Evolutionary conservation across 2,888 invertebrate genomes (phyloP).

Genomic region (Eupithecia insigniata): DNA sequence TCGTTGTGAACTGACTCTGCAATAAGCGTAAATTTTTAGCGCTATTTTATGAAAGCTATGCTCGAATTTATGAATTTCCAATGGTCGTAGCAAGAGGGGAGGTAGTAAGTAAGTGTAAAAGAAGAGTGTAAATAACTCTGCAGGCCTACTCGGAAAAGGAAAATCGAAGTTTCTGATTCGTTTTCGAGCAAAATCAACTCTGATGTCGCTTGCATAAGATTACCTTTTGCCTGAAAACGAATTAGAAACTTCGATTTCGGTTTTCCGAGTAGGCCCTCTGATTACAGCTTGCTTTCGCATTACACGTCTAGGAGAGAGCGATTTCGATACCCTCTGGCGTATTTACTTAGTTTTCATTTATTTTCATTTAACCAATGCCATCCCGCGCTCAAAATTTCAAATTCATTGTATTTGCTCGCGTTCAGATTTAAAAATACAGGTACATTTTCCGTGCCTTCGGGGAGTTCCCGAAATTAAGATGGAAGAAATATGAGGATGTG

Average conservation of each 20-base stretch:
- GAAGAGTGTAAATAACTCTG: neutral
- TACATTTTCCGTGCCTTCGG: slow-evolving; percentile 27
- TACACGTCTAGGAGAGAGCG: slow-evolving; percentile 10
- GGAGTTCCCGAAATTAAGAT: slow-evolving; percentile 42
- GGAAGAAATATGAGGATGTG: slow-evolving; percentile 39
- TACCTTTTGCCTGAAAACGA: too few relatives aligned
- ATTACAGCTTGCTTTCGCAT: neutral
- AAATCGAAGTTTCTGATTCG: too few relatives aligned
- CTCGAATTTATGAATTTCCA: neutral
- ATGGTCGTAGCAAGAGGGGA: neutral
- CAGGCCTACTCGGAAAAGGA: too few relatives aligned
- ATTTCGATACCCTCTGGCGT: slow-evolving; percentile 19
- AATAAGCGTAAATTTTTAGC: neutral
- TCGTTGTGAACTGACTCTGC: neutral
- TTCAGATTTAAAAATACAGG: slow-evolving; percentile 42
- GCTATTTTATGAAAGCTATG: slow-evolving; percentile 1
- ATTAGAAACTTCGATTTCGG: too few relatives aligned
- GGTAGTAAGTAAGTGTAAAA: neutral
- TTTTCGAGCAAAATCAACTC: too few relatives aligned
- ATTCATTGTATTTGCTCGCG: slow-evolving; percentile 41
- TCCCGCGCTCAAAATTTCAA: slow-evolving; percentile 37
- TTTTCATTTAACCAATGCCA: slow-evolving; percentile 32
- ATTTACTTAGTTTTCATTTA: slow-evolving; percentile 34
- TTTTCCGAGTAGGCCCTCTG: too few relatives aligned
- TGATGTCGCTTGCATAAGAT: too few relatives aligned